Evolutionary conservation across 1,140 invertebrate species (phyloP), one percentile per base, ranked within the genome.

Genomic region (Trichonephila clavata): DNA sequence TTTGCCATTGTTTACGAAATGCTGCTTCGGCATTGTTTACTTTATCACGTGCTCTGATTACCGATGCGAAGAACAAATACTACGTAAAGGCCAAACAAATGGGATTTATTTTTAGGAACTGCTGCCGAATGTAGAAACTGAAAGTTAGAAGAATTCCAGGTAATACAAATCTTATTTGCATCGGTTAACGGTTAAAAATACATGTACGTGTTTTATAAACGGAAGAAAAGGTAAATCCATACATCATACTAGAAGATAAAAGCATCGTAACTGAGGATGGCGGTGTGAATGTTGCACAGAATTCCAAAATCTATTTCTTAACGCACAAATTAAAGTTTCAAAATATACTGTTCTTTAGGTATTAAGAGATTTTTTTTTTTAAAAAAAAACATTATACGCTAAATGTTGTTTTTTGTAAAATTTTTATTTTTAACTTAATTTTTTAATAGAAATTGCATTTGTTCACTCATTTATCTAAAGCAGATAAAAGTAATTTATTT

Each of bases 21-120:
- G 71, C 71, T 18, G 71, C 24, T 77, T 77, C 32, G 27, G 5
- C 32, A 77, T 77, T 77, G 71, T 77, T 77, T 77, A 77, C 27
- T 16, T 18, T 77, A 77, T 77, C 32, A 18, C 13, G 1, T 32
- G 32, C 14, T 18, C 71, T 18, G 71, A 77, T 77, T 39, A 77
- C 71, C 13, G 5, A 77, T 32, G 71, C 16, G 27, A 39, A 77
- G 71, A 39, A 20, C 27, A 77, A 77, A 68, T 24, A 77, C 24
- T 39, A 77, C 14, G 32, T 14, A 77, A 50, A 77, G 32, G 32
- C 27, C 71, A 24, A 18, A 39, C 71, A 77, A 39, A 77, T 77
- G 21, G 18, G 5, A 24, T 77, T 63, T 77, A 77, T 77, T 77
- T 77, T 32, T 77, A 77, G 71, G 18, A 77, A 39, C 71, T 7